Evolutionary conservation across 37 sponge, comb jelly and placozoan genomes (phyloP).

Genomic region (Axinella damicornis): DNA sequence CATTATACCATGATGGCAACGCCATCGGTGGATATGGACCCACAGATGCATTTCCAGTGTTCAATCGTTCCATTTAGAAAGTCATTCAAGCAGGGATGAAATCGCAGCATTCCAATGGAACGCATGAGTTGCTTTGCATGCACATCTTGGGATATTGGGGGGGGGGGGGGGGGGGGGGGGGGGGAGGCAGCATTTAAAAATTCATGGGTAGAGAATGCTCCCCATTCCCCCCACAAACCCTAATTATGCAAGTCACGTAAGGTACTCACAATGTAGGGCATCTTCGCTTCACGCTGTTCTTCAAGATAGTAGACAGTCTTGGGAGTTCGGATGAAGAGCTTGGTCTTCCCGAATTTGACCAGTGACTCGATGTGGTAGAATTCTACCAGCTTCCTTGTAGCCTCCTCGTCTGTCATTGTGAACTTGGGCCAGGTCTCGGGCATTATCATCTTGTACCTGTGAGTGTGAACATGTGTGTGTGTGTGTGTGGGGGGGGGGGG

Average conservation of each 20-base stretch:
- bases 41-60: too few relatives aligned
- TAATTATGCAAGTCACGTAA: not conserved
- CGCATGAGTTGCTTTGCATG: too few relatives aligned
- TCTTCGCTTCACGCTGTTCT: constrained; percentile 35
- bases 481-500: too few relatives aligned
- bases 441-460: constrained; percentile 68
- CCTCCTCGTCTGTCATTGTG: constrained; percentile 17
- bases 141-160: too few relatives aligned
- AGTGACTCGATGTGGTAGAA: constrained; percentile 51
- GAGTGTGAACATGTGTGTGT: too few relatives aligned
- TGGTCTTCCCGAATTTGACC: constrained; percentile 70
- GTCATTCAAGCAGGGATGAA: too few relatives aligned
- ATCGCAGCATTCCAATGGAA: too few relatives aligned
- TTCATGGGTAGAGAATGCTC: not conserved
- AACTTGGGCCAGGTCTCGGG: constrained; percentile 46
- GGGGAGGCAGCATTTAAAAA: not conserved
- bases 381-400: constrained; percentile 32
- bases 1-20: too few relatives aligned
- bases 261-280: constrained; percentile 26
- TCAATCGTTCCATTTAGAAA: too few relatives aligned
- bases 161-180: constrained; percentile 13
- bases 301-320: constrained; percentile 71
- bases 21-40: too few relatives aligned
- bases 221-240: not conserved
- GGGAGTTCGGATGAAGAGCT: constrained; percentile 68